Evolutionary conservation across 2,113 vertebrate genomes (phyloP).

Genomic region (Solenodon paradoxus): DNA sequence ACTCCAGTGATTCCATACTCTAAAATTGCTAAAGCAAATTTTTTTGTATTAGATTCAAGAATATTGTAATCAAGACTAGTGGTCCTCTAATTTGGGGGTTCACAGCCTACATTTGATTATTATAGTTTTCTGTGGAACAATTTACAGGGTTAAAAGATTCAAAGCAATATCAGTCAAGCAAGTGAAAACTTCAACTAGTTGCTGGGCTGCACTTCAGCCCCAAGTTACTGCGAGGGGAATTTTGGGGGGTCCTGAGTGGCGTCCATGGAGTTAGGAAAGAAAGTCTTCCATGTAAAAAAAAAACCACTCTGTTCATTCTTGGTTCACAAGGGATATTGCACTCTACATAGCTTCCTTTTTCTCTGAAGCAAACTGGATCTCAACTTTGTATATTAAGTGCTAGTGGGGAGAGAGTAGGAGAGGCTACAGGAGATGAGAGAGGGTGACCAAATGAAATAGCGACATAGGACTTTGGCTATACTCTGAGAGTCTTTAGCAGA

Average conservation of each 20-base stretch:
- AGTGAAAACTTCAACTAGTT: not conserved
- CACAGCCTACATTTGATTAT: not conserved
- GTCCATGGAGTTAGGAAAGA: too few relatives aligned
- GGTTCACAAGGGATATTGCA: not conserved
- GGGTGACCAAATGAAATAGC: not conserved
- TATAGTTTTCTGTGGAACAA: not conserved
- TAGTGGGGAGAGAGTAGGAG: not conserved
- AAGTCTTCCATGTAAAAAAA: not conserved
- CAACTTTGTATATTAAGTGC: not conserved
- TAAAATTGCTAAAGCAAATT: not conserved
- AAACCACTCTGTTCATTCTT: not conserved
- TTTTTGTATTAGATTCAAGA: not conserved
- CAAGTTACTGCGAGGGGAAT: not conserved
- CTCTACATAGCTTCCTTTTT: not conserved
- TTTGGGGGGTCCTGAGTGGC: too few relatives aligned
- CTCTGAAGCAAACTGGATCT: not conserved
- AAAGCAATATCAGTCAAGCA: conserved; percentile 24
- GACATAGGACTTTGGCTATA: not conserved
- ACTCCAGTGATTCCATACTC: not conserved
- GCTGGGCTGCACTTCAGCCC: not conserved
- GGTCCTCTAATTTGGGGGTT: not conserved
- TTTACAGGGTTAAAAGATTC: not conserved
- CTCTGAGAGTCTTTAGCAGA: not conserved
- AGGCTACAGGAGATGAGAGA: not conserved
- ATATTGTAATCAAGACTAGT: not conserved